Conservation (phyloP, 2,797 vertebrate genomes). For the Nasua narica region DNA sequence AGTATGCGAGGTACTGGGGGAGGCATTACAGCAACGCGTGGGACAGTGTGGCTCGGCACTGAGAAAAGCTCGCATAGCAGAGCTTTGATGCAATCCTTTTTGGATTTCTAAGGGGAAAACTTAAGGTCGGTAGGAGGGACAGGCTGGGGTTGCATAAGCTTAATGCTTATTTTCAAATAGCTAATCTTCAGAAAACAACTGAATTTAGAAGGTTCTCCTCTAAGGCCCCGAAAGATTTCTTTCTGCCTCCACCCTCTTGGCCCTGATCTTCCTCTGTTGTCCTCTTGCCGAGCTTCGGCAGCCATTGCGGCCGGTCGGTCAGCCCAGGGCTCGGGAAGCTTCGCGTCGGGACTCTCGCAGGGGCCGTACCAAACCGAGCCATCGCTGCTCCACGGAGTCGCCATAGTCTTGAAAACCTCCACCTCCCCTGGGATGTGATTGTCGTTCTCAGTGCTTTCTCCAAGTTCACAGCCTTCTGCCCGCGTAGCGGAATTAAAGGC, state of each 20-base stretch:
- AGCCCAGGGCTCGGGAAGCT: constrained; percentile 35
- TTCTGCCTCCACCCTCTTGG: constrained; percentile 5
- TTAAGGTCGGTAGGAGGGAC: neutral
- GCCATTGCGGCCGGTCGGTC: constrained; percentile 17
- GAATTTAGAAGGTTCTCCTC: neutral
- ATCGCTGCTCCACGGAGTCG: neutral
- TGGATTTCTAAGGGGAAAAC: neutral
- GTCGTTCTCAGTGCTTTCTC: neutral
- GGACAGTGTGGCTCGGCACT: constrained; percentile 30
- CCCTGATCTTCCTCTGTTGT: neutral
- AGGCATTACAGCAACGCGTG: constrained; percentile 65
- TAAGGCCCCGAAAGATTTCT: neutral
- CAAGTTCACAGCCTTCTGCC: neutral
- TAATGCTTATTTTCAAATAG: constrained; percentile 14
- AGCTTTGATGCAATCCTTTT: constrained; percentile 1
- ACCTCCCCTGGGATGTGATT: neutral
- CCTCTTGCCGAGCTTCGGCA: neutral
- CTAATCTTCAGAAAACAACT: constrained; percentile 10
- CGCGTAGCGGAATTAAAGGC: neutral
- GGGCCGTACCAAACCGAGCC: constrained; percentile 29
- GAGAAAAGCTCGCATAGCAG: neutral
- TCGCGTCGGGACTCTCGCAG: neutral
- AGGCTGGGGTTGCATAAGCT: neutral
- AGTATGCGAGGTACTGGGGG: neutral
- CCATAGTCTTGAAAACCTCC: neutral